A percentile compares a stretch with the other conserved stretches of the same genome.
phyloP scores from a whole-genome alignment of 2,888 invertebrate species.

The Phragmatobia fuliginosa region DNA sequence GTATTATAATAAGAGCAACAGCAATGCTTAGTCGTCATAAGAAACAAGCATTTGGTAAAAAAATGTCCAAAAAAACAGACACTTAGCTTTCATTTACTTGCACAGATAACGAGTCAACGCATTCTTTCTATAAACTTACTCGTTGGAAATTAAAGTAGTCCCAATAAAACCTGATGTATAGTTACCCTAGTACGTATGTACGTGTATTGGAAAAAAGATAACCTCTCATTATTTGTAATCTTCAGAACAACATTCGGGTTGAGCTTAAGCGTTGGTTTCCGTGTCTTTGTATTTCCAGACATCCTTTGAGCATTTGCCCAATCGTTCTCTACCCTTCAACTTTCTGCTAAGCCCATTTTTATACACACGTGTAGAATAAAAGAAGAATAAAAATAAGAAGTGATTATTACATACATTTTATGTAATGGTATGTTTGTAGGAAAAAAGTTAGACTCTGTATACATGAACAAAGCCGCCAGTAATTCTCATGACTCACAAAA shows the following conservation, averaged over 20 bases:
- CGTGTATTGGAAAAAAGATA: slow-evolving; percentile 61
- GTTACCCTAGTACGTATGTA: slow-evolving; percentile 15
- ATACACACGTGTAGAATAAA: background rate
- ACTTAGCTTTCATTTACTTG: too few relatives aligned
- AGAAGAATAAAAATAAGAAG: background rate
- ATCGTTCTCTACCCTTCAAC: slow-evolving; percentile 3
- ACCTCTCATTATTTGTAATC: slow-evolving; percentile 76
- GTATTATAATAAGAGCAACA: too few relatives aligned
- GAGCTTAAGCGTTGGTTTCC: slow-evolving; percentile 74
- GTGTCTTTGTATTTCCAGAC: slow-evolving; percentile 61
- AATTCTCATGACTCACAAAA: too few relatives aligned
- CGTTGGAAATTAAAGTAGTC: background rate
- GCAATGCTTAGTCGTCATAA: too few relatives aligned
- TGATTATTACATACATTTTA: background rate
- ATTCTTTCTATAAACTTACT: background rate
- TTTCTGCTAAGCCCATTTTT: slow-evolving; percentile 18
- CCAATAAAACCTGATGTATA: background rate
- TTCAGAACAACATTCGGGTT: slow-evolving; percentile 73
- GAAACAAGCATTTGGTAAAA: too few relatives aligned
- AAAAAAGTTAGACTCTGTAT: too few relatives aligned
- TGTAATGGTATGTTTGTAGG: background rate
- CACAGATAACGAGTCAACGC: too few relatives aligned
- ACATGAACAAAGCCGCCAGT: too few relatives aligned
- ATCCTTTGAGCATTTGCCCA: slow-evolving; percentile 29
- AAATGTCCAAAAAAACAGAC: too few relatives aligned